Evolutionary conservation across 2,113 vertebrate genomes (phyloP).

Genomic region (Mastomys coucha): DNA sequence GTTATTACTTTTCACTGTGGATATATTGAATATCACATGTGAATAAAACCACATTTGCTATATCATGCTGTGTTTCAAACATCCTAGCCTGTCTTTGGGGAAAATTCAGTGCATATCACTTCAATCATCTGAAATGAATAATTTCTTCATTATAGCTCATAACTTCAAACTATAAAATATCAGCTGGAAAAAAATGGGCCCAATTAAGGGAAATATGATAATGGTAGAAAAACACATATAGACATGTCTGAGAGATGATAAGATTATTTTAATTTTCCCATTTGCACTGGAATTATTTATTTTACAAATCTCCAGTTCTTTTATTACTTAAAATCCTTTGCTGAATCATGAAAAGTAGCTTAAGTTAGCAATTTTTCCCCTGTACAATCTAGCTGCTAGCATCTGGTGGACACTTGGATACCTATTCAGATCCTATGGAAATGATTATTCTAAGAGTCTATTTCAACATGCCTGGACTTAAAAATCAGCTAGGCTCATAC

Average conservation of each 20-base stretch:
- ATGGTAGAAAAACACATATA: slow-evolving; percentile 71
- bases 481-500: slow-evolving; percentile 69
- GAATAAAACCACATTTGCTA: slow-evolving; percentile 53
- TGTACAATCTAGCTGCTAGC: slow-evolving; percentile 74
- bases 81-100: slow-evolving; percentile 57
- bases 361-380: slow-evolving; percentile 71
- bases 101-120: slow-evolving; percentile 65
- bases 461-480: slow-evolving; percentile 76
- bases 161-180: slow-evolving; percentile 72
- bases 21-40: slow-evolving; percentile 20
- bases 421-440: slow-evolving; percentile 57
- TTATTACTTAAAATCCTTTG: slow-evolving; percentile 71
- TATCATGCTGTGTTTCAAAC: slow-evolving; percentile 13
- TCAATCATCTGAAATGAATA: slow-evolving; percentile 73
- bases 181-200: slow-evolving; percentile 60
- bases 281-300: slow-evolving; percentile 80
- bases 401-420: slow-evolving; percentile 75
- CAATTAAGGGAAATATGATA: slow-evolving; percentile 79
- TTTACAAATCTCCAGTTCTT: slow-evolving; percentile 81
- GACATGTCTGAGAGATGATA: slow-evolving; percentile 75
- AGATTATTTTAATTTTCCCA: slow-evolving; percentile 77
- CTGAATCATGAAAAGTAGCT: slow-evolving; percentile 78
- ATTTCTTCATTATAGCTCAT: slow-evolving; percentile 71
- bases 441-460: slow-evolving; percentile 80
- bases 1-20: slow-evolving; percentile 55